Percentiles rank a stretch among this genome's conserved stretches.
These are phyloP conservation scores for Hermaeophaga mercurialis DNA, from an alignment of 2,888 invertebrate genomes.

Conservation along the genomic window DNA sequence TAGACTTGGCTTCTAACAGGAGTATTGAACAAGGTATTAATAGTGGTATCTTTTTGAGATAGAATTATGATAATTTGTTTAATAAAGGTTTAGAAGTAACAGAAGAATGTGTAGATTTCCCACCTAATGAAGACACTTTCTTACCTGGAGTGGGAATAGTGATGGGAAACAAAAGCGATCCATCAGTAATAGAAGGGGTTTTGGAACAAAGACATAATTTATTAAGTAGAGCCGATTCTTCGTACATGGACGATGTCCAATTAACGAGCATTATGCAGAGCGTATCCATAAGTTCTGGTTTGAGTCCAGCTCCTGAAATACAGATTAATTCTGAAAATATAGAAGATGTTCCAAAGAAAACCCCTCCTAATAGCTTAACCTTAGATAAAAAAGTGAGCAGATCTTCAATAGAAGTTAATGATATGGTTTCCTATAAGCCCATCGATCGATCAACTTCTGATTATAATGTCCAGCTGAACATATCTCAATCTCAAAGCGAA, in stretches of 20 bases:
- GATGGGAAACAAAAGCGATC: slow-evolving; percentile 54
- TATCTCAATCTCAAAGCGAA: slow-evolving; percentile 80
- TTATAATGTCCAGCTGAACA: slow-evolving; percentile 72
- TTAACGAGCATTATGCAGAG: slow-evolving; percentile 56
- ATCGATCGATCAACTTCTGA: slow-evolving; percentile 63
- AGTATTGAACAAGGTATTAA: slow-evolving; percentile 47
- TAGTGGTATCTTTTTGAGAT: too few species aligned
- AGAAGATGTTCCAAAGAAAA: slow-evolving; percentile 48
- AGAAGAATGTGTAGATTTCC: slow-evolving; percentile 41
- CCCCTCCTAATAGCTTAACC: slow-evolving; percentile 62
- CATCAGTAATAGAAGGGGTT: slow-evolving; percentile 39
- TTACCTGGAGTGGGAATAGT: slow-evolving; percentile 70
- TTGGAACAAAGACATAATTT: slow-evolving; percentile 58
- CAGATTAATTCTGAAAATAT: slow-evolving; percentile 51
- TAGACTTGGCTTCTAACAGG: slow-evolving; percentile 41
- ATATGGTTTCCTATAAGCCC: slow-evolving; percentile 45
- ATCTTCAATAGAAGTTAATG: slow-evolving; percentile 71
- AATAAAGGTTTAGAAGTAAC: slow-evolving; percentile 48
- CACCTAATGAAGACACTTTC: slow-evolving; percentile 58
- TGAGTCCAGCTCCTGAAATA: slow-evolving; percentile 51
- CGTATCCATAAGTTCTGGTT: slow-evolving; percentile 46
- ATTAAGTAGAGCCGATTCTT: slow-evolving; percentile 52
- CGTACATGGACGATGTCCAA: slow-evolving; percentile 55
- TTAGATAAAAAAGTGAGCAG: slow-evolving; percentile 70
- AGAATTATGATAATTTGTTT: neutral